Evolutionary conservation across 2,797 vertebrate species (phyloP).

Genomic region (Anisognathus igniventris): DNA sequence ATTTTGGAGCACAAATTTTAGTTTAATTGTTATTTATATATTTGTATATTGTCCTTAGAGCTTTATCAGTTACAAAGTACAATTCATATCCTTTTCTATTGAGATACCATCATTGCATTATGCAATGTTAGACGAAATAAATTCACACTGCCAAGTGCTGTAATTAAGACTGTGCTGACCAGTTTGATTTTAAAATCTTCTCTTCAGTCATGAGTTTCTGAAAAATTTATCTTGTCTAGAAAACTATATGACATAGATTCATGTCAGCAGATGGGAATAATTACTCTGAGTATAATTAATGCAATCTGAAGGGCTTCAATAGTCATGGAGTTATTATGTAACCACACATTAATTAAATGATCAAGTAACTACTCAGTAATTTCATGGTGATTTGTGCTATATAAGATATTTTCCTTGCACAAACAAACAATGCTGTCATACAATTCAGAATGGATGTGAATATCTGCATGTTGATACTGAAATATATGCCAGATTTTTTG

Average conservation of each 20-base stretch:
- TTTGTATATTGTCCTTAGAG: neutral
- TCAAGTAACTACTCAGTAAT: constrained; percentile 66
- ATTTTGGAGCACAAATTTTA: neutral
- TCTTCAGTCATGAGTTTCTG: constrained; percentile 13
- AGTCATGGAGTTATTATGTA: constrained; percentile 61
- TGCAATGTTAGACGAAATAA: neutral
- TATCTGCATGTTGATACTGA: constrained; percentile 23
- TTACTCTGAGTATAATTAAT: constrained; percentile 62
- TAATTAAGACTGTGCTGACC: constrained; percentile 24
- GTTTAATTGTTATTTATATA: neutral
- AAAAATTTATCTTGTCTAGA: constrained; percentile 33
- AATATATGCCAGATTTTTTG: constrained; percentile 29
- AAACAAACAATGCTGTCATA: constrained; percentile 62
- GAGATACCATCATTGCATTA: neutral
- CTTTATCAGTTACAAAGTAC: neutral
- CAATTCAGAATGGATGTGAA: constrained; percentile 19
- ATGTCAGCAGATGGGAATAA: constrained; percentile 58
- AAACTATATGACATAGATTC: constrained; percentile 48
- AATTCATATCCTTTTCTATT: neutral
- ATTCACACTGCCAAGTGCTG: neutral
- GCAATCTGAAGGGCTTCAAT: constrained; percentile 65
- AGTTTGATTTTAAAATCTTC: constrained; percentile 1
- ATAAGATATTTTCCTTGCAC: constrained; percentile 49
- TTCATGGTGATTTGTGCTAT: constrained; percentile 67
- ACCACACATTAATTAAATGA: constrained; percentile 65